Base-by-base conservation (phyloP, 2,888 invertebrate genomes). In the Melanophora roralis region DNA sequence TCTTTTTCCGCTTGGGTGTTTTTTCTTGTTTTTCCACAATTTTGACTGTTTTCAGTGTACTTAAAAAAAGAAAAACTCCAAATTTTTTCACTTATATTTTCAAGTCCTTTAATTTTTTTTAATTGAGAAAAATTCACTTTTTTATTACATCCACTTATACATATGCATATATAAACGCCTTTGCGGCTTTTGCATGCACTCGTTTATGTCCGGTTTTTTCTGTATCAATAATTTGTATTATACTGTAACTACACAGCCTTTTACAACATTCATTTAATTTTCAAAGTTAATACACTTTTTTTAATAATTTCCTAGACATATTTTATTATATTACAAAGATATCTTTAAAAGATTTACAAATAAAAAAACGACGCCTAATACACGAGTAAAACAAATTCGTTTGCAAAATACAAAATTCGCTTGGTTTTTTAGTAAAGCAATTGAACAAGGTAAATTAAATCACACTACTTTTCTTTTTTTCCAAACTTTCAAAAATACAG, bases 11-110 rank as follows among this genome's bases (percentile, higher is more conserved):
- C 87, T 89, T 89, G 81, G 88, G 88, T 83, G 87, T 88, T 89
- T 89, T 89, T 87, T 89, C 88, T 86, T 89, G 89, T 86, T 89
- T 89, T 89, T 89, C 88, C 88, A 89, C 88, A 89, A 89, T 89
- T 88, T 89, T 89, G 86, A 84, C 89, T 88, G 86, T 84, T 87
- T 86, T 86, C 82, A 65, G n/a, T 45, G 7, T 9, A 60, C 71
- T 53, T 21, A 7, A 9, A 38, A n/a, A 27, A 5, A 49, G 40
- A 53, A 59, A 59, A 47, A 32, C 16, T 0, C 5, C 45, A 27
- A n/a, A 27, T 36, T 47, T 47, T 45, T 47, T 68, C 9, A 27
- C 9, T 11, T n/a, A 49, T 36, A 36, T 38, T n/a, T n/a, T n/a
- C 6, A 27, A 27, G 6, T 27, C 6, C 27, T 27, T 6, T 5